Conservation (phyloP, 2,888 invertebrate genomes). For the Dryobota labecula region DNA sequence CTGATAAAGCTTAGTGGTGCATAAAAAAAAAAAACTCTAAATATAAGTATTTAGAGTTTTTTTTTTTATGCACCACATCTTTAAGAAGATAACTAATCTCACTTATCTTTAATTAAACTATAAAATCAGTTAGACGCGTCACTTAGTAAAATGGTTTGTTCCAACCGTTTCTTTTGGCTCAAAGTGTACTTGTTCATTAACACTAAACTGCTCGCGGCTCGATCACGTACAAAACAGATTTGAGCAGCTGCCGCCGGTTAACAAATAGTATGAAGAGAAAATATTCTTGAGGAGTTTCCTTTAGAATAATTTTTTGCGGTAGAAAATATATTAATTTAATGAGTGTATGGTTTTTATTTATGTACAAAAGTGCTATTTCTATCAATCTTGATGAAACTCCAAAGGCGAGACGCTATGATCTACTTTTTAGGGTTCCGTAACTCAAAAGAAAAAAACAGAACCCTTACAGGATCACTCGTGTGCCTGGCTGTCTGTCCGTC, state of each 20-base stretch:
- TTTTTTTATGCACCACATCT: no score
- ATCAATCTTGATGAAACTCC: no score
- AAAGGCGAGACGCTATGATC: no score
- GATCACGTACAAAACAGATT: constrained; percentile 85
- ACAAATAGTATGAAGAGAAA: constrained; percentile 26
- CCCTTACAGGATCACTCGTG: no score
- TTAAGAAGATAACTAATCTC: constrained; percentile 15
- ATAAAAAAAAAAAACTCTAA: constrained; percentile 1
- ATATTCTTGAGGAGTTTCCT: constrained; percentile 16
- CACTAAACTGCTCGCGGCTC: constrained; percentile 77
- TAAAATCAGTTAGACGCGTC: constrained; percentile 32
- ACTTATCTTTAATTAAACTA: constrained; percentile 56
- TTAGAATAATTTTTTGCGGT: neutral
- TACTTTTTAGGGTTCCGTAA: no score
- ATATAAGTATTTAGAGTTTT: no score
- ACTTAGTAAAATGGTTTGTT: constrained; percentile 49
- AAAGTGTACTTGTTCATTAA: constrained; percentile 81
- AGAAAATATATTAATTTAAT: neutral
- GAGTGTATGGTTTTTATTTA: no score
- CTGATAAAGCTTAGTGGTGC: neutral
- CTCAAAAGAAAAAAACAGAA: no score
- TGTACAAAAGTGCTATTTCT: no score
- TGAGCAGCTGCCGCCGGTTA: constrained; percentile 64
- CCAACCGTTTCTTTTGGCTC: constrained; percentile 42
- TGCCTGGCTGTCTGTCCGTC: no score